phyloP scores from a whole-genome alignment of 2,888 invertebrate genomes.

The Cataglyphis albicans region DNA sequence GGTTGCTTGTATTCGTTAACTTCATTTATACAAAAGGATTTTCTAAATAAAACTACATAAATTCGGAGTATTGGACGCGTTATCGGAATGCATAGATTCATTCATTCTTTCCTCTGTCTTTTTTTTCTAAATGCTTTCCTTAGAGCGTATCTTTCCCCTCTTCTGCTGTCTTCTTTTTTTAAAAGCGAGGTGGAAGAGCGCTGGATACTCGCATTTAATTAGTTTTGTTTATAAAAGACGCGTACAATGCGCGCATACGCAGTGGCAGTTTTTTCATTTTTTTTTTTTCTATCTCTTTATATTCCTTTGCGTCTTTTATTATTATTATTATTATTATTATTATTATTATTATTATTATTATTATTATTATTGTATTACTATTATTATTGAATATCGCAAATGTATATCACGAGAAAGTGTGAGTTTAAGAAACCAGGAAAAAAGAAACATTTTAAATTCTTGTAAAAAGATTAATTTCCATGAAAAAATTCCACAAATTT shows the following conservation, averaged over 20 bases:
- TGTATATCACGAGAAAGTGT: constrained; percentile 10
- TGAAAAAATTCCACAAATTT: background rate
- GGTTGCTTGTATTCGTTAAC: constrained; percentile 66
- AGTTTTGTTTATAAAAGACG: constrained; percentile 64
- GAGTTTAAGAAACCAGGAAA: constrained; percentile 27
- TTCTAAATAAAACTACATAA: constrained; percentile 78
- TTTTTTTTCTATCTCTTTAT: constrained; percentile 14
- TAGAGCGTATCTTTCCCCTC: constrained; percentile 17
- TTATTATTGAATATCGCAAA: constrained; percentile 38
- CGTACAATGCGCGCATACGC: constrained; percentile 67
- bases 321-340: constrained; percentile 24
- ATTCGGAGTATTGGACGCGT: constrained; percentile 84
- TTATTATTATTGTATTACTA: constrained; percentile 16
- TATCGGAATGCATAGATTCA: constrained; percentile 80
- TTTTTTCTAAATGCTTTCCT: background rate
- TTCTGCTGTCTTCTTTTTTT: constrained; percentile 45
- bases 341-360: constrained; percentile 27
- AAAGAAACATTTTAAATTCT: constrained; percentile 23
- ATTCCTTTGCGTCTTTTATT: constrained; percentile 24
- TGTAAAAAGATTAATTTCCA: constrained; percentile 5
- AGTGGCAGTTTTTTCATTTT: constrained; percentile 73
- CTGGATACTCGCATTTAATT: constrained; percentile 75
- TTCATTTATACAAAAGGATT: constrained; percentile 74
- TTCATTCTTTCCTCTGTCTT: constrained; percentile 58
- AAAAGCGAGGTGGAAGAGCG: constrained; percentile 81